Evolutionary conservation across 1,140 invertebrate genomes (phyloP).

Genomic region (Cydia fagiglandana): DNA sequence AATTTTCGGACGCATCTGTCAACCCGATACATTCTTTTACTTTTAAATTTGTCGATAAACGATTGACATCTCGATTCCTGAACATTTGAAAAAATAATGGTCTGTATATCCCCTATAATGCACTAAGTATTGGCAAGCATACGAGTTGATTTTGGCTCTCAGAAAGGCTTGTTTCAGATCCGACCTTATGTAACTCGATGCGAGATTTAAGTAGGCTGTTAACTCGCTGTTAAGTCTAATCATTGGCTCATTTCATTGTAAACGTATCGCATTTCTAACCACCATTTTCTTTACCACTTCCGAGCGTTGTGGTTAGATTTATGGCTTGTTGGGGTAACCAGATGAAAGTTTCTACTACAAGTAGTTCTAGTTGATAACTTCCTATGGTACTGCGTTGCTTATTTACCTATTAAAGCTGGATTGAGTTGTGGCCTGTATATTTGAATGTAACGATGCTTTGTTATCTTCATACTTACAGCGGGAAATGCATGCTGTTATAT

Average conservation of each 20-base stretch:
- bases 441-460: neutral
- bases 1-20: no score
- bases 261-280: neutral
- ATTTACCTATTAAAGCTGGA: neutral
- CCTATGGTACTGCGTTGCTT: neutral
- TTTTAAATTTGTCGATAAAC: no score
- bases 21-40: no score
- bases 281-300: slow-evolving; percentile 8
- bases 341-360: neutral
- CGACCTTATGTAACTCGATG: no score
- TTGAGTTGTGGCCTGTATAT: neutral
- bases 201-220: neutral
- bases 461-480: neutral
- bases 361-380: neutral
- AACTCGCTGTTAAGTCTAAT: slow-evolving; percentile 17
- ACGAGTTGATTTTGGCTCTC: no score
- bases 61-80: no score
- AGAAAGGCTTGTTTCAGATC: no score
- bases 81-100: no score
- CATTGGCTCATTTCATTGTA: slow-evolving; percentile 9
- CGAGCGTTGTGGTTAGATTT: slow-evolving; percentile 1
- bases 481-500: no score
- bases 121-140: no score
- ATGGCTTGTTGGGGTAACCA: slow-evolving; percentile 2
- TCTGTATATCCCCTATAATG: no score